Base-by-base conservation (phyloP, 2,888 invertebrate genomes). In the Pterostichus niger region DNA sequence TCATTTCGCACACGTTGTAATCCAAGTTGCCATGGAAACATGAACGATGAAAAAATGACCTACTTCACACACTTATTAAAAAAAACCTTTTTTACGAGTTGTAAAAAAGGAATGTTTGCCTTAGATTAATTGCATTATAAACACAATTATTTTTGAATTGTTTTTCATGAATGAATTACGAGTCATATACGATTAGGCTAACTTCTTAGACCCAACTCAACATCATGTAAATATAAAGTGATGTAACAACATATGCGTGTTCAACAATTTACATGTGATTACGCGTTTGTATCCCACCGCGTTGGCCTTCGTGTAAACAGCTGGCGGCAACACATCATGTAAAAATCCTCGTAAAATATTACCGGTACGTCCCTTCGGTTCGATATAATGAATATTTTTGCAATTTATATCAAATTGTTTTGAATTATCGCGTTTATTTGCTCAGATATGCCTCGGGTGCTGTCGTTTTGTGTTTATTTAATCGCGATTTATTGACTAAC, bases 391-490 rank as follows among this genome's bases (percentile, higher is more conserved):
- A 71, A 35, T 35, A 71, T 71, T 71, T 71, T 71, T 71, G 71
- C 71, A 71, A 71, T 71, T 71, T 35, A 44, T 71, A 3, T 40
- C 71, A 40, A 68, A 40, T 71, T 71, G 71, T 71, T 15, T 40
- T 71, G 71, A 71, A 59, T 59, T 71, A 71, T 61, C 24, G 17
- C 31, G 33, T 64, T 9, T 33, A 24, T 24, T 64, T 64, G 33
- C 33, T 24, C 64, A 64, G 9, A 33, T 31, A n/a, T 33, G 44
- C 40, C 13, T 40, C 11, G 9, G 35, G 40, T 24, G 11, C 13
- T 68, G n/a, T 40, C 40, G 68, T 68, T 68, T 68, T 35, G n/a
- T 68, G 40, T 68, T 68, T 68, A 68, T 40, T 68, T 61, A 68
- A 68, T 68, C 17, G 33, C 7, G 15, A 71, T 71, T 71, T 71